Base-by-base conservation (phyloP, 2,113 vertebrate species). In the Anarrhichthys ocellatus region DNA sequence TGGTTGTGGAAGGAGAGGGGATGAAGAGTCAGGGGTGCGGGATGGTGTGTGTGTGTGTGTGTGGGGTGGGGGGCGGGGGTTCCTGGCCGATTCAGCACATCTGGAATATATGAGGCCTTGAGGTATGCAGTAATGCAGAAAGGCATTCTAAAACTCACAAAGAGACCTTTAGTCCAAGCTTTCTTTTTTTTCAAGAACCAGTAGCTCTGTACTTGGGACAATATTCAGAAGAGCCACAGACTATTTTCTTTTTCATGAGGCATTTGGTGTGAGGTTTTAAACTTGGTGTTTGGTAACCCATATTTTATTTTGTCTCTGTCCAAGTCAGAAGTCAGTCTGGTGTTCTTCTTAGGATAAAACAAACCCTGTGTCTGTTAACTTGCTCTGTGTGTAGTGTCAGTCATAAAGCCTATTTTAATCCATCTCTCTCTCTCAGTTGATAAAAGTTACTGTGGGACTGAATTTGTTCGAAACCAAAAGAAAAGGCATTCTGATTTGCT, bases 71-170 rank as follows among this genome's bases (percentile, higher is more conserved):
- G 69, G 7, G 40, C 22, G 69, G 74, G 87, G 75, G 82, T 59
- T 92, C 83, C 83, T 90, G 86, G 93, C 93, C 91, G 92, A 90
- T 92, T 92, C 91, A 91, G 88, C 94, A 95, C 95, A 96, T 96
- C 95, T 96, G 95, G 95, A 95, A 95, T 94, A 93, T 94, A 96
- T 95, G 94, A 95, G 93, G 91, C 92, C 88, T 94, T 90, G 92
- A 95, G 94, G 94, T 94, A 95, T 96, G 94, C 95, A 95, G 94
- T 90, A 94, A 91, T 93, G 94, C 90, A 91, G 93, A 94, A 91
- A 93, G 91, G 93, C 93, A 94, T 94, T 94, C 90, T 92, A 82
- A 92, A 92, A 89, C 92, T 94, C 91, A 92, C 93, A 94, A 94
- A 95, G 94, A 95, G 92, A 91, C 92, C 87, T 93, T 95, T 89